phyloP scores from a whole-genome alignment of 2,888 invertebrate species.

The Pterostichus madidus region DNA sequence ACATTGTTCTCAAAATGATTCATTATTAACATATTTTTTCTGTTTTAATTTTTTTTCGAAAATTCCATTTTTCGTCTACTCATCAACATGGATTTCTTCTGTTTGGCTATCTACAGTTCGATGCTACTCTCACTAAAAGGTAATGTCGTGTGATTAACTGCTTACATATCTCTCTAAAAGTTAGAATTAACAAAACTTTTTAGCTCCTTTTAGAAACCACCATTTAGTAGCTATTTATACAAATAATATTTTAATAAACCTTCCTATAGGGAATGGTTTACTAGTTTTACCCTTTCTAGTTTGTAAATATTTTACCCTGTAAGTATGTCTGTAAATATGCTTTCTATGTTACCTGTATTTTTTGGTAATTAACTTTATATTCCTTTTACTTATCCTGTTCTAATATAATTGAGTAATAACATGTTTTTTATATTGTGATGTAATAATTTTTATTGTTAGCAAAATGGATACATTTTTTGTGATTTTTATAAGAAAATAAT shows the following conservation, averaged over 20 bases:
- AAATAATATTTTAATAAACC: slow-evolving; percentile 35
- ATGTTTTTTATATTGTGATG: slow-evolving; percentile 25
- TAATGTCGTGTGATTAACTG: slow-evolving; percentile 29
- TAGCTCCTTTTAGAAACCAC: background rate
- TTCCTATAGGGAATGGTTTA: slow-evolving; percentile 50
- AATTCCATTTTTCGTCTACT: slow-evolving; percentile 69
- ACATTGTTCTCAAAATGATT: slow-evolving; percentile 48
- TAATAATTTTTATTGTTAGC: slow-evolving; percentile 19
- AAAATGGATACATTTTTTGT: slow-evolving; percentile 9
- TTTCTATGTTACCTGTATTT: slow-evolving; percentile 36
- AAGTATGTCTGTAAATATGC: slow-evolving; percentile 47
- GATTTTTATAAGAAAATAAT: slow-evolving; percentile 14
- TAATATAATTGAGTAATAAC: slow-evolving; percentile 25
- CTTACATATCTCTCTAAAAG: slow-evolving; percentile 2
- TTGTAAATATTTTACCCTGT: slow-evolving; percentile 20
- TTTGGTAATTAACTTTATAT: slow-evolving; percentile 13
- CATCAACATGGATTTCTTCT: slow-evolving; percentile 56
- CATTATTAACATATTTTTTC: slow-evolving; percentile 66
- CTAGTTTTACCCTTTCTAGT: background rate
- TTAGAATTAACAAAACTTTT: slow-evolving; percentile 2
- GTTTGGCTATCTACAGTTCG: slow-evolving; percentile 34
- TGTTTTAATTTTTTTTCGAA: no score
- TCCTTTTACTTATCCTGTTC: slow-evolving; percentile 11
- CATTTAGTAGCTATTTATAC: background rate
- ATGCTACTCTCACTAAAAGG: slow-evolving; percentile 57